Base-by-base conservation (phyloP, 1,140 invertebrate species). In the Drosophila kurseongensis region DNA sequence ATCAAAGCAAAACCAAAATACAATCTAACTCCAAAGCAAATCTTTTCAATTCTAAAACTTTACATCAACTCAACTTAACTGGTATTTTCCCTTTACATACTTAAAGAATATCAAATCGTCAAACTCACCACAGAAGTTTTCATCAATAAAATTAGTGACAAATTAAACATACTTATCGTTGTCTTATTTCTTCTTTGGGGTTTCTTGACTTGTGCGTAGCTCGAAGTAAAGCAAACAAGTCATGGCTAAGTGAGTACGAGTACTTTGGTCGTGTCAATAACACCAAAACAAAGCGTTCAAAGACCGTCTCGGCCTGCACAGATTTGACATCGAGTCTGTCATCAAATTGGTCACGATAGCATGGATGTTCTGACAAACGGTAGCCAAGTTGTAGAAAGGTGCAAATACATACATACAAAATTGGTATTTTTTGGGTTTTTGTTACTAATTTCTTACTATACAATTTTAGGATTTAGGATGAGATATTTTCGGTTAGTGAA, bases 211-310 rank as follows among this genome's bases (percentile, higher is more conserved):
- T 12, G n/a, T 2, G 10, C 14, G 44, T 29, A 18, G 36, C 42
- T 10, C 16, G 27, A 16, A 10, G 35, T 32, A 51, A 50, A 55
- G 35, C 29, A 48, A 71, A 58, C 65, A 61, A 73, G 55, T 74
- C 67, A 61, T 61, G 71, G 68, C 47, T 41, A 73, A 72, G 41
- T 60, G 32, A 38, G 57, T 48, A 61, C 57, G 23, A 45, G 67
- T 56, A 69, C 63, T 69, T 48, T 60, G 59, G 71, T 45, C 63
- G 76, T 76, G 72, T 80, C 80, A 80, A 85, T 76, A 80, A 54
- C 77, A 80, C 63, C 61, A 81, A 85, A 80, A 80, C 77, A 84
- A 73, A 63, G 45, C 29, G 56, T 50, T 77, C 62, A 85, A 47
- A 80, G 62, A 85, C 66, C 77, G 66, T 69, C 42, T 61, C 77